Conservation (phyloP, 2,797 vertebrate species). For the Halcyon leucocephala region DNA sequence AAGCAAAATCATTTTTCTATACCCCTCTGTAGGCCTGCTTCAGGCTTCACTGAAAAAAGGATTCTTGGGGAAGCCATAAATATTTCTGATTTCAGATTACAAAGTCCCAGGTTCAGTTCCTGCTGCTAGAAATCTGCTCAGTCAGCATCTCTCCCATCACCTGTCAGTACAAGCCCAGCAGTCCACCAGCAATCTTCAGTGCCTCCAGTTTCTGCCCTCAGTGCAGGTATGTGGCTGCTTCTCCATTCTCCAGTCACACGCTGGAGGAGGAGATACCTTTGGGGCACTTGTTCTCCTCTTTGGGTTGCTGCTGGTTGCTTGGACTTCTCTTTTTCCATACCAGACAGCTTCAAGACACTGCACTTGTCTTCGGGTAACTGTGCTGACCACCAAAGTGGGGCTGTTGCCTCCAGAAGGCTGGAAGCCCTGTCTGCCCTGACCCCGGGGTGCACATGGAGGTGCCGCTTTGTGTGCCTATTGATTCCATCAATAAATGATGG, state of each 20-base stretch:
- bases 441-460: neutral
- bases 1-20: neutral
- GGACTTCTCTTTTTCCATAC: neutral
- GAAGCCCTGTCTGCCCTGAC: neutral
- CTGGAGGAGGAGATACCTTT: neutral
- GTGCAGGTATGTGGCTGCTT: neutral
- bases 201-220: neutral
- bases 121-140: neutral
- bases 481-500: slow-evolving; percentile 64
- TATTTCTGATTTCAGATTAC: neutral
- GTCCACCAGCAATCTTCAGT: neutral
- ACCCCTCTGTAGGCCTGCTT: neutral
- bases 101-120: neutral
- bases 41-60: neutral
- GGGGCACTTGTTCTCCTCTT: neutral
- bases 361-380: neutral
- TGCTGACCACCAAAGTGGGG: neutral
- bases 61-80: neutral
- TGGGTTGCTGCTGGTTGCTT: neutral
- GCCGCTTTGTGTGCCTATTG: slow-evolving; percentile 37
- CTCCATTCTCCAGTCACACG: rapidly evolving
- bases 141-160: neutral
- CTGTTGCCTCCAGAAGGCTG: neutral
- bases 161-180: neutral
- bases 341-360: neutral